Evolutionary conservation across 2,888 invertebrate species (phyloP), one percentile per base, ranked within the genome.

Genomic region (Clepsis dumicolana): DNA sequence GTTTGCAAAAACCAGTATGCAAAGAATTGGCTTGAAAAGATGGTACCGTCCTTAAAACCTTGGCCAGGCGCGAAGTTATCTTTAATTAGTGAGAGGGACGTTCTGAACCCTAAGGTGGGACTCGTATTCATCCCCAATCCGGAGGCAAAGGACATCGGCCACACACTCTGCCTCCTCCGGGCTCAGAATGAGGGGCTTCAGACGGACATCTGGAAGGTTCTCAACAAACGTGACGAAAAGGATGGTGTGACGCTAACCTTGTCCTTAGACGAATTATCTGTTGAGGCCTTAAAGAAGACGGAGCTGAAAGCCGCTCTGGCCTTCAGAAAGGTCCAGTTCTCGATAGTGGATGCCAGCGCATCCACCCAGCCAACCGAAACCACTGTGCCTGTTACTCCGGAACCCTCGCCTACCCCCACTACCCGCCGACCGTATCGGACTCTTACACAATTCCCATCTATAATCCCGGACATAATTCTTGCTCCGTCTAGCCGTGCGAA

Each of bases 151-250:
- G 44, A 44, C 18, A 44, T 44, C 5, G 44, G 44, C 44, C 44
- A 44, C 16, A 44, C 44, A 18, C 44, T 44, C 18, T 44, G 44
- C 44, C 18, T 44, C 1, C 44, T 44, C 18, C 44, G 44, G 16
- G 44, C 44, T 18, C 44, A 44, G 18, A 44, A 44, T 7, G 16
- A 44, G 44, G 44, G 44, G 4, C 44, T 44, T 44, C 44, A 44
- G 7, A 44, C 44, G 18, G 18, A 44, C 44, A 44, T 44, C 16
- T 44, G 44, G 44, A 44, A 44, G 44, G 44, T 44, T 44, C 44
- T 44, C 18, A 44, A 18, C 44, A 50, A 50, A 50, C 50, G 4
- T 24, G 21, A 50, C 14, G 50, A 25, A 4, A 50, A 25, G 14
- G 21, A 50, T 14, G 44, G 44, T 18, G 44, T 44, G 8, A 44